phyloP scores from a whole-genome alignment of 1,140 invertebrate genomes.

The Anthonomus grandis region DNA sequence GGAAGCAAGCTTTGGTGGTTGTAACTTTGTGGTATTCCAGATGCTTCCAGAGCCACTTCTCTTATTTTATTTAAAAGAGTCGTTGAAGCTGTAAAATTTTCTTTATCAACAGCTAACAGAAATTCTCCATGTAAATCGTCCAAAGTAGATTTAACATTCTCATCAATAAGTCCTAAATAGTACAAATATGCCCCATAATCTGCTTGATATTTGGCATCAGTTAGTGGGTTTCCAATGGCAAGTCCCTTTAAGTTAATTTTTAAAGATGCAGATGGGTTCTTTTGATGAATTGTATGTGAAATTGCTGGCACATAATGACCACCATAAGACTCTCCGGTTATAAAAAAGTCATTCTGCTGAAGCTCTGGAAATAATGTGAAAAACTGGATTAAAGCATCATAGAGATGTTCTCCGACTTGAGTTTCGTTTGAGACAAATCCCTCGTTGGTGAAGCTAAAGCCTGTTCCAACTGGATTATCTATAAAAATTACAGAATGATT shows the following conservation, averaged over 20 bases:
- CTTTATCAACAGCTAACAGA: background rate
- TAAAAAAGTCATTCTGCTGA: constrained; percentile 63
- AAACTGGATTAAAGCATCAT: constrained; percentile 65
- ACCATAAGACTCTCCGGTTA: constrained; percentile 83
- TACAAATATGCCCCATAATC: constrained; percentile 70
- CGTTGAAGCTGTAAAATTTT: constrained; percentile 31
- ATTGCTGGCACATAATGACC: constrained; percentile 79
- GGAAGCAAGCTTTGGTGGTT: background rate
- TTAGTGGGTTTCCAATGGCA: constrained; percentile 80
- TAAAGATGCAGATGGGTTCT: constrained; percentile 56
- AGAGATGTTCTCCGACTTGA: constrained; percentile 62
- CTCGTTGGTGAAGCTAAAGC: constrained; percentile 68
- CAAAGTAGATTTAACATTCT: constrained; percentile 54
- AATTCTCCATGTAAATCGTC: constrained; percentile 29
- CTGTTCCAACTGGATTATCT: constrained; percentile 81
- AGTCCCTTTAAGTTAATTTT: constrained; percentile 70
- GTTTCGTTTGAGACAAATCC: constrained; percentile 65
- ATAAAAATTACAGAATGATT: constrained; percentile 70
- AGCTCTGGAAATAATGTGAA: constrained; percentile 69
- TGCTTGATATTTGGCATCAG: constrained; percentile 73
- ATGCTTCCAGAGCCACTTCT: constrained; percentile 48
- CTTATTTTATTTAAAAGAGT: constrained; percentile 56
- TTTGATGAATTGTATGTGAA: constrained; percentile 67
- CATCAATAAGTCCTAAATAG: constrained; percentile 70
- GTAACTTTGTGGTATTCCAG: constrained; percentile 51